Base-by-base conservation (phyloP, 2,113 vertebrate genomes). In the Hippopotamus amphibius region DNA sequence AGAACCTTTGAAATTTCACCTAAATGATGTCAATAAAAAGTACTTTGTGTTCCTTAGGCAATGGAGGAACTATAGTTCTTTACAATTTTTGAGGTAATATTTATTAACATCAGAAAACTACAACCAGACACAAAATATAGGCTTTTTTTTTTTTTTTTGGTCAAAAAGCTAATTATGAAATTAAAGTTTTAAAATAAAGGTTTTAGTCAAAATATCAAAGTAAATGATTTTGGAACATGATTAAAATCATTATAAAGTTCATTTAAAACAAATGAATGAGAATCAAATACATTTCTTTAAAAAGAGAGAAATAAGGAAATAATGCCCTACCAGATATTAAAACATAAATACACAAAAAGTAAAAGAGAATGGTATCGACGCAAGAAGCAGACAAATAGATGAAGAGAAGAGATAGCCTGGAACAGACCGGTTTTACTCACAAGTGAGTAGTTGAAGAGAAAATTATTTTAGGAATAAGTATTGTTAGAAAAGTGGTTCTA, bases 241-340 rank as follows among this genome's bases (percentile, higher is more conserved):
- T 43, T 89, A 77, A 77, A 33, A 71, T 90, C 19, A 55, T 92
- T 69, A 68, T 65, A 55, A 90, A 53, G 41, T 22, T 80, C 46
- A 82, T 77, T 96, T 92, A 87, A 93, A 91, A 59, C 8, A 81
- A 89, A 43, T 77, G 48, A 85, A 33, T 90, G 30, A 90, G 22
- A 93, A 41, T 79, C 37, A 71, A 82, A 30, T 71, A 57, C 11
- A 43, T 89, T 96, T 80, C 74, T 81, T 59, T 41, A 41, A 55
- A 90, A 71, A 55, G 30, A 77, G 28, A 81, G 21, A 89, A 88
- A 61, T 21, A 65, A 76, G n/a, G 17, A 6, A 50, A 53, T 88
- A 94, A 80, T 85, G n/a, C 28, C 24, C 77, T 65, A 50, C 53
- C 17, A 21, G 41, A 41, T 69, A 69, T 28, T 82, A 63, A 48